Evolutionary conservation across 1,140 invertebrate species (phyloP).

Genomic region (Pissodes strobi): DNA sequence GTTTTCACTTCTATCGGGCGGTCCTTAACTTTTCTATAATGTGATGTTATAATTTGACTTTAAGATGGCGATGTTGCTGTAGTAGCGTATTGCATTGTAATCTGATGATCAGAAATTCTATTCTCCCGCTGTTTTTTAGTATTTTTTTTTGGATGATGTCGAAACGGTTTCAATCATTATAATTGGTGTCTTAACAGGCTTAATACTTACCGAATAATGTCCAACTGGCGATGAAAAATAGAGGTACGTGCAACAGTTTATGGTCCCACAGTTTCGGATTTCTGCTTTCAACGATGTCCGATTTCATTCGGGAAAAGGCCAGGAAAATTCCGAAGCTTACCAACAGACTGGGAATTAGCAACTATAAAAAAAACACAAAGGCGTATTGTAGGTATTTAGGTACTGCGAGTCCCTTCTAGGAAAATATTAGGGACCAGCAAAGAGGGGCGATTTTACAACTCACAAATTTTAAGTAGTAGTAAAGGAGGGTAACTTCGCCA

Average conservation of each 20-base stretch:
- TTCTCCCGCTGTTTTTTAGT: too few relatives aligned
- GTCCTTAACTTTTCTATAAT: too few relatives aligned
- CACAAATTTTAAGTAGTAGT: too few relatives aligned
- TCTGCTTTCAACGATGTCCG: slow-evolving; percentile 15
- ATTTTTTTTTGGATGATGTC: not conserved
- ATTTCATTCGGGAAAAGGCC: slow-evolving; percentile 39
- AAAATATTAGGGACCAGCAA: too few relatives aligned
- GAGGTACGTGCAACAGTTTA: slow-evolving; percentile 38
- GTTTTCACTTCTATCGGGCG: too few relatives aligned
- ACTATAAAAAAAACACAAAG: slow-evolving; percentile 31
- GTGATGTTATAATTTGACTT: too few relatives aligned
- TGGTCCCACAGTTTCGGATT: slow-evolving; percentile 45
- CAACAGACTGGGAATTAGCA: slow-evolving; percentile 45
- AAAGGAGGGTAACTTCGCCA: too few relatives aligned
- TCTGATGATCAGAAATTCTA: too few relatives aligned
- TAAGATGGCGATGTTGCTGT: too few relatives aligned
- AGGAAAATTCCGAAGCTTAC: slow-evolving; percentile 47
- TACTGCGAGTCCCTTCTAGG: too few relatives aligned
- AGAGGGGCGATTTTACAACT: too few relatives aligned
- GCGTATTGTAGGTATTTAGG: not conserved
- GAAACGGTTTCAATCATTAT: not conserved
- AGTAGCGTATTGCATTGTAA: too few relatives aligned
- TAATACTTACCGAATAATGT: slow-evolving; percentile 43
- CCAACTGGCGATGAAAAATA: slow-evolving; percentile 43
- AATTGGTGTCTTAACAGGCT: not conserved